Percentiles rank a stretch among this genome's conserved stretches.
Conservation (phyloP, 2,888 invertebrate genomes). For the Xanthostigma xanthostigma region DNA sequence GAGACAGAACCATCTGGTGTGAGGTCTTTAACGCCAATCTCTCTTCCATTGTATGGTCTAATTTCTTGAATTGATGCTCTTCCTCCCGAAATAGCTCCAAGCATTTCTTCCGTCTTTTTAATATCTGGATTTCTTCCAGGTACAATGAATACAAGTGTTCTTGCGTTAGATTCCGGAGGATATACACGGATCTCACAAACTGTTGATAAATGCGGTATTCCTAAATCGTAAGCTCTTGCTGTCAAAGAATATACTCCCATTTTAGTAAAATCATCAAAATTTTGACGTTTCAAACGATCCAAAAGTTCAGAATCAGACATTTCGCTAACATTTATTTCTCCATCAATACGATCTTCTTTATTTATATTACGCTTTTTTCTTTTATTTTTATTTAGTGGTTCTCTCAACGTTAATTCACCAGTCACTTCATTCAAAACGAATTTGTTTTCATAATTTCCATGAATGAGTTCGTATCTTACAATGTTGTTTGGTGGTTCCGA, state of each 20-base stretch:
- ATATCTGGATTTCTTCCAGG: conserved; percentile 63
- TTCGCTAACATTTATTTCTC: conserved; percentile 6
- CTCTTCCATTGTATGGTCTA: conserved; percentile 46
- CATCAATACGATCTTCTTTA: conserved; percentile 7
- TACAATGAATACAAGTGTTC: conserved; percentile 69
- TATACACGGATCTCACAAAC: conserved; percentile 61
- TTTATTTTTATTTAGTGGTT: conserved; percentile 26
- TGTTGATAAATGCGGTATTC: conserved; percentile 60
- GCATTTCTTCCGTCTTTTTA: conserved; percentile 54
- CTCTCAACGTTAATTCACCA: conserved; percentile 53
- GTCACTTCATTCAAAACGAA: conserved; percentile 61
- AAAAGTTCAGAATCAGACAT: too few species aligned
- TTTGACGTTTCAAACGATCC: too few species aligned
- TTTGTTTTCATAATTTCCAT: conserved; percentile 59
- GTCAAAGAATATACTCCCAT: conserved; percentile 43
- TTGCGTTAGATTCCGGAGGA: conserved; percentile 59
- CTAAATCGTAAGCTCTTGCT: conserved; percentile 70
- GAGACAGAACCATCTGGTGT: conserved; percentile 24
- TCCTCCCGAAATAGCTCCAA: conserved; percentile 66
- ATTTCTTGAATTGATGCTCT: conserved; percentile 62
- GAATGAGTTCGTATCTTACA: conserved; percentile 68
- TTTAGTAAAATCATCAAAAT: background rate
- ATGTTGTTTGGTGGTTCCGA: conserved; percentile 73
- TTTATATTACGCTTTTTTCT: conserved; percentile 19
- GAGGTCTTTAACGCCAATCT: conserved; percentile 38